Evolutionary conservation across 1,140 invertebrate genomes (phyloP).

Genomic region (Lithobius niger): DNA sequence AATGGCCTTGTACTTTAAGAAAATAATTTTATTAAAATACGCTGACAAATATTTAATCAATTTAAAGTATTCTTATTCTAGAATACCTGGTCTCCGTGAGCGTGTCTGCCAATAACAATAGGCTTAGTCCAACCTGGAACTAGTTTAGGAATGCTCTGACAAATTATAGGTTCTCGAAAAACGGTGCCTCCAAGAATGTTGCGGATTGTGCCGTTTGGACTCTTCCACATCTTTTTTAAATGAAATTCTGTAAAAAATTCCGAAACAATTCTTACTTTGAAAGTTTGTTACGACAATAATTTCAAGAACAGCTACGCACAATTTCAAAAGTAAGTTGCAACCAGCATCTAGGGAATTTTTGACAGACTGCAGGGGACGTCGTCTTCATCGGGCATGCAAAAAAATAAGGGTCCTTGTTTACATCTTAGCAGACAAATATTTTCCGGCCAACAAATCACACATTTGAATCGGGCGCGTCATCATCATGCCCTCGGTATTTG

Average conservation of each 20-base stretch:
- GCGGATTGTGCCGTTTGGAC: constrained; percentile 79
- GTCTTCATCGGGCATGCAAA: too few species aligned
- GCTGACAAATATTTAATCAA: background rate
- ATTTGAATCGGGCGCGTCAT: too few species aligned
- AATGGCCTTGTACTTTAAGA: constrained; percentile 59
- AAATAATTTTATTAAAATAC: background rate
- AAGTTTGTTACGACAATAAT: too few species aligned
- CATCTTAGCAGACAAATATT: too few species aligned
- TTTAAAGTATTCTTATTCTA: background rate
- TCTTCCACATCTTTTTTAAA: constrained; percentile 84
- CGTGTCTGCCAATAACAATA: constrained; percentile 72
- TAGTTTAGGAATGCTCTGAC: constrained; percentile 70
- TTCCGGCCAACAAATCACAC: too few species aligned
- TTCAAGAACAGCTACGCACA: too few species aligned
- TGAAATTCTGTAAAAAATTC: constrained; percentile 63
- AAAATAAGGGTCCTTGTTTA: too few species aligned
- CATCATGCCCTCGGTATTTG: too few species aligned
- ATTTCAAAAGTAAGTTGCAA: too few species aligned
- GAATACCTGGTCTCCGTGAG: constrained; percentile 66
- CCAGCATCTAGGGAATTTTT: too few species aligned
- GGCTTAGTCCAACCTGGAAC: constrained; percentile 74
- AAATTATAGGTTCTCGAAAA: constrained; percentile 79
- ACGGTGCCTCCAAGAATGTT: constrained; percentile 84
- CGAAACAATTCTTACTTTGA: too few species aligned
- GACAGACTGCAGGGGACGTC: too few species aligned